A percentile compares a stretch with the other conserved stretches of the same genome.
phyloP scores from a whole-genome alignment of 2,888 invertebrate species.

The Diarsia mendica region DNA sequence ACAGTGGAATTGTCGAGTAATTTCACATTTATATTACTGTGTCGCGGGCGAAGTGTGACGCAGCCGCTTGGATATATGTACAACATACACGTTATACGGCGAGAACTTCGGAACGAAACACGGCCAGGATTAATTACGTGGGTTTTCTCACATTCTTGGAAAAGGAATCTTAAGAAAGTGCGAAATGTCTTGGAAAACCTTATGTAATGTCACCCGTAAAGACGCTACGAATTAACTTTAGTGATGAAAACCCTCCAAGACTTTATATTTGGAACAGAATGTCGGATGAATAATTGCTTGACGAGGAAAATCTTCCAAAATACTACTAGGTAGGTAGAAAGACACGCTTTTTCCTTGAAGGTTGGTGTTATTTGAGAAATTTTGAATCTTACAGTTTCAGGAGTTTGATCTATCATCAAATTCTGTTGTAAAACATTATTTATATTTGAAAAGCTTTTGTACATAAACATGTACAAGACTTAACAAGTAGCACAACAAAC shows the following conservation, averaged over 20 bases:
- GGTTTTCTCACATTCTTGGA: slow-evolving; percentile 63
- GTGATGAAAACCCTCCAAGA: slow-evolving; percentile 39
- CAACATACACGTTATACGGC: slow-evolving; percentile 39
- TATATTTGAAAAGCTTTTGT: background rate
- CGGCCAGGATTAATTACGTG: slow-evolving; percentile 57
- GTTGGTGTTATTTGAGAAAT: background rate
- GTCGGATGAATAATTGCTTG: slow-evolving; percentile 44
- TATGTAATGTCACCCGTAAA: slow-evolving; percentile 45
- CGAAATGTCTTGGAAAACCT: slow-evolving; percentile 55
- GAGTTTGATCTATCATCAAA: background rate
- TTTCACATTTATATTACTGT: slow-evolving; percentile 65
- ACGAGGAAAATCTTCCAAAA: slow-evolving; percentile 35
- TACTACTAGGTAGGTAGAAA: background rate
- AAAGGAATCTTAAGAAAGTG: slow-evolving; percentile 61
- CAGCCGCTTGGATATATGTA: slow-evolving; percentile 48
- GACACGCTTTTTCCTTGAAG: background rate
- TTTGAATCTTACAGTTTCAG: background rate
- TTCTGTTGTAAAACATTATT: background rate
- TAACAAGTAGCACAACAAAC: slow-evolving; percentile 19
- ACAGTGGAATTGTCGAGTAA: slow-evolving; percentile 72
- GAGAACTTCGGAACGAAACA: slow-evolving; percentile 59
- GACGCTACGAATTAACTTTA: slow-evolving; percentile 43
- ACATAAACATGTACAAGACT: background rate
- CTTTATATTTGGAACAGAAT: slow-evolving; percentile 42
- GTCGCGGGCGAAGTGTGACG: slow-evolving; percentile 57